Conservation (phyloP, 2,797 vertebrate genomes). For the Leptoclinus maculatus region DNA sequence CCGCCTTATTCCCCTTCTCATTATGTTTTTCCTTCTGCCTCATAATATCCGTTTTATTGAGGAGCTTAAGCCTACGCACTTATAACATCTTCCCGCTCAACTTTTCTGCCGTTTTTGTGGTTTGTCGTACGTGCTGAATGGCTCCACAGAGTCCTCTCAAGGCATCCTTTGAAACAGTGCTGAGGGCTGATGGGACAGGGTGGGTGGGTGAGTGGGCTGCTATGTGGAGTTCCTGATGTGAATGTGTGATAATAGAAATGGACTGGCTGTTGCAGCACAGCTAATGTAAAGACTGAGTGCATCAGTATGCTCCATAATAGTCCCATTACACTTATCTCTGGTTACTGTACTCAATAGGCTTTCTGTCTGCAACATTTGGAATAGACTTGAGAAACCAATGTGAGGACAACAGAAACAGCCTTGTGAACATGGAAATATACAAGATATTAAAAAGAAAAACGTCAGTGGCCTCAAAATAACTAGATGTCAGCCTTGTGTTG, state of each 20-base stretch:
- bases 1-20: conserved; percentile 20
- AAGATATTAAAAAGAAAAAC: neutral
- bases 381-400: neutral
- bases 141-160: conserved; percentile 48
- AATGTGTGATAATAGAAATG: conserved; percentile 70
- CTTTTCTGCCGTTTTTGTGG: conserved; percentile 44
- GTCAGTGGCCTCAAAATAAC: conserved; percentile 25
- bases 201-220: conserved; percentile 48
- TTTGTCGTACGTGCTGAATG: conserved; percentile 18
- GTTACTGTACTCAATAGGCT: conserved; percentile 9
- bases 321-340: conserved; percentile 38
- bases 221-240: conserved; percentile 68
- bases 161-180: conserved; percentile 54
- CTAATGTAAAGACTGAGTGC: conserved; percentile 34
- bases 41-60: conserved; percentile 56
- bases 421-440: conserved; percentile 30
- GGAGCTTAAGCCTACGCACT: conserved; percentile 36
- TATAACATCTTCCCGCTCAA: conserved; percentile 31
- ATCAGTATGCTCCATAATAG: conserved; percentile 26
- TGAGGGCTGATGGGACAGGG: conserved; percentile 40
- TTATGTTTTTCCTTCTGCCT: conserved; percentile 44
- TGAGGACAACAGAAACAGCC: conserved; percentile 7
- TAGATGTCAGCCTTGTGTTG: conserved; percentile 9
- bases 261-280: conserved; percentile 30
- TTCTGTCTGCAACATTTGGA: conserved; percentile 11